These are phyloP conservation scores for Cryptomyrus ogoouensis DNA, from an alignment of 2,113 vertebrate genomes.

Conservation along the genomic window DNA sequence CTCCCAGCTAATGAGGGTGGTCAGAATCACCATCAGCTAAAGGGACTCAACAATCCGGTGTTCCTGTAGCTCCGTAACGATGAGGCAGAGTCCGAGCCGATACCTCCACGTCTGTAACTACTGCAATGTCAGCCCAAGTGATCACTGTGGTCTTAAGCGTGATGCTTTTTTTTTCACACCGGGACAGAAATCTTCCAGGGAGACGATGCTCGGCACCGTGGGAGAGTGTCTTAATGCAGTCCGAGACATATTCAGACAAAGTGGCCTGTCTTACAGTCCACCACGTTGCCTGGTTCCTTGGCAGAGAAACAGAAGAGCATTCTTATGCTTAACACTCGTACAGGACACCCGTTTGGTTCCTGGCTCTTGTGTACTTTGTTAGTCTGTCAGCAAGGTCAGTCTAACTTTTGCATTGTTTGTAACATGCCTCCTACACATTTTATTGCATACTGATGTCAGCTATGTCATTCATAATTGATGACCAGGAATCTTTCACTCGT, in stretches of 20 bases:
- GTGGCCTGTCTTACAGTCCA: not conserved
- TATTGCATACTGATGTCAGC: not conserved
- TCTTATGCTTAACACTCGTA: not conserved
- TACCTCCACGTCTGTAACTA: not conserved
- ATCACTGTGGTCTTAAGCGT: not conserved
- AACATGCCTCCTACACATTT: not conserved
- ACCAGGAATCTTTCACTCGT: not conserved
- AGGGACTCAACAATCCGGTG: not conserved
- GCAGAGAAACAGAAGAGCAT: not conserved
- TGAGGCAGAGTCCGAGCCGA: not conserved
- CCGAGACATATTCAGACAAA: not conserved
- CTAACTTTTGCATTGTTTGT: not conserved
- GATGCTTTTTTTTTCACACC: not conserved
- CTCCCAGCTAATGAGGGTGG: not conserved
- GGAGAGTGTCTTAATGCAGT: not conserved
- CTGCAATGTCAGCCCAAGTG: not conserved
- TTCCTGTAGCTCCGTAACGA: not conserved
- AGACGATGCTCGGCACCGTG: not conserved
- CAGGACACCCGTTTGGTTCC: not conserved
- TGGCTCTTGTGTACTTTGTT: not conserved
- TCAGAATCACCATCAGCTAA: not conserved
- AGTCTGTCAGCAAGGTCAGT: not conserved
- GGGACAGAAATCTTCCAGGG: not conserved
- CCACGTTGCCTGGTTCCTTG: not conserved
- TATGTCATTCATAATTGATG: not conserved